A percentile compares a stretch with the other conserved stretches of the same genome.
Evolutionary conservation across 2,888 invertebrate species (phyloP).

Genomic region (Acanthosepion pharaonis): DNA sequence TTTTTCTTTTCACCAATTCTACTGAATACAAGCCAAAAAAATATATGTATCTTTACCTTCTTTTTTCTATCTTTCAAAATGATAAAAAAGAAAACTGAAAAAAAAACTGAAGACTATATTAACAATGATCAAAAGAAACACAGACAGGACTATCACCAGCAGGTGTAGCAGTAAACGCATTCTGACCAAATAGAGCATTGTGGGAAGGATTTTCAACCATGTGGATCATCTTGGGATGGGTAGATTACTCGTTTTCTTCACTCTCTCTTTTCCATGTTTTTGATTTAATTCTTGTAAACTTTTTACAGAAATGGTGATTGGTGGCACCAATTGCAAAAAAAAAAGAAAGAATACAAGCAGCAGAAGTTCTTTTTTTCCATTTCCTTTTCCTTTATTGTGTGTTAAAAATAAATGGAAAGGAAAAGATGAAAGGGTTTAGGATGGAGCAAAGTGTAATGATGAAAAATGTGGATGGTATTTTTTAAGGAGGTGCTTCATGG

Average conservation of each 20-base stretch:
- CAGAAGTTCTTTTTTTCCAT: neutral
- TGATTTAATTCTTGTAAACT: neutral
- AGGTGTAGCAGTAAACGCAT: neutral
- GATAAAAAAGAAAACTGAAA: neutral
- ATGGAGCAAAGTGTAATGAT: neutral
- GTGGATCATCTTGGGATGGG: neutral
- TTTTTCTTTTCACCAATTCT: neutral
- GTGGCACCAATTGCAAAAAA: neutral
- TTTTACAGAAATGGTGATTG: neutral
- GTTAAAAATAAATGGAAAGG: neutral
- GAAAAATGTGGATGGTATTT: neutral
- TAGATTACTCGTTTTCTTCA: neutral
- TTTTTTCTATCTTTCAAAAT: neutral
- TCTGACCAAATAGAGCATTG: neutral
- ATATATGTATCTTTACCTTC: neutral
- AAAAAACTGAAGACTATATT: constrained; percentile 18
- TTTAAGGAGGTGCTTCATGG: neutral
- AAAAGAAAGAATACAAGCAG: neutral
- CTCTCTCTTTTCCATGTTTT: neutral
- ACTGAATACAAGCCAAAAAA: neutral
- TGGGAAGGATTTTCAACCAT: neutral
- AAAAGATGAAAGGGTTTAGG: neutral
- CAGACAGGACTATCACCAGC: neutral
- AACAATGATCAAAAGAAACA: constrained; percentile 33
- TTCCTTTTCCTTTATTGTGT: neutral